Percentiles rank a stretch among this genome's conserved stretches.
Conservation (phyloP, 2,113 vertebrate genomes). For the Poeciliopsis prolifica region DNA sequence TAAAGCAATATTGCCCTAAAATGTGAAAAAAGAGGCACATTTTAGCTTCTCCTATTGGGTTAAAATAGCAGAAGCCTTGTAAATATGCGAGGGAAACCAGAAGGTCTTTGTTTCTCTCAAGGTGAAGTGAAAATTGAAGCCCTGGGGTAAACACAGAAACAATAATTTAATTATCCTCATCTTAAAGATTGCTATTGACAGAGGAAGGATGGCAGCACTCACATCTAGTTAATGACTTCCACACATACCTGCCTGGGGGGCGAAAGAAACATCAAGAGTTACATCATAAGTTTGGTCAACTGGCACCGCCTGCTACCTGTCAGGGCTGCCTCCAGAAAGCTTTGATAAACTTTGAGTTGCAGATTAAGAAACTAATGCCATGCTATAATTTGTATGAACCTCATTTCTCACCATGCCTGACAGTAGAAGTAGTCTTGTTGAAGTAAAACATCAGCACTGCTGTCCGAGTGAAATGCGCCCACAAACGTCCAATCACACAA, state of each 20-base stretch:
- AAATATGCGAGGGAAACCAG: background rate
- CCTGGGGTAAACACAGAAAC: slow-evolving; percentile 15
- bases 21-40: background rate
- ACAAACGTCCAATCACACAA: no score
- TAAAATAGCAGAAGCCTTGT: background rate
- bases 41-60: background rate
- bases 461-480: no score
- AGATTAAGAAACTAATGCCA: background rate
- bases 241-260: slow-evolving; percentile 23
- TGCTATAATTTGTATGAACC: background rate
- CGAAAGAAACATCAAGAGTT: background rate
- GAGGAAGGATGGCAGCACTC: background rate
- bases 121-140: slow-evolving; percentile 28
- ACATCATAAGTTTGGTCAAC: background rate
- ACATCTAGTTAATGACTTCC: slow-evolving; percentile 29
- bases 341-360: background rate
- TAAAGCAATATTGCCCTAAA: background rate
- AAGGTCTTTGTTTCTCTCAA: slow-evolving; percentile 23
- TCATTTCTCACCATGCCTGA: no score
- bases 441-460: no score
- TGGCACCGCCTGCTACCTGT: background rate
- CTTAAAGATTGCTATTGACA: slow-evolving; percentile 12
- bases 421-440: no score
- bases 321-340: background rate
- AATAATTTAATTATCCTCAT: slow-evolving; percentile 23